phyloP scores from a whole-genome alignment of 2,113 vertebrate species.

The Tursiops truncatus region DNA sequence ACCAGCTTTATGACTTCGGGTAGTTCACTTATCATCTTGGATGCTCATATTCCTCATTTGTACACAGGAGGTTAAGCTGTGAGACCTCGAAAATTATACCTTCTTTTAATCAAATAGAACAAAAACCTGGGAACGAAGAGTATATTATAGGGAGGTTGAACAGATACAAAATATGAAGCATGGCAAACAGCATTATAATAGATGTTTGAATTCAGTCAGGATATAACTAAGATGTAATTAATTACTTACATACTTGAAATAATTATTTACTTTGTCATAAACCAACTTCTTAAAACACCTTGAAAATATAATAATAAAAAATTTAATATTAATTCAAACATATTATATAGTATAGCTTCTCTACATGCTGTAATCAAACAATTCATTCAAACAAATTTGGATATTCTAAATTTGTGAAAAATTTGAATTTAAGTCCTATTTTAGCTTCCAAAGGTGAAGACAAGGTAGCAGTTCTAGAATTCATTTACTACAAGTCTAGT shows the following conservation, averaged over 20 bases:
- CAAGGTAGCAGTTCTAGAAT: background rate
- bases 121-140: background rate
- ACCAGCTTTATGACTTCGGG: background rate
- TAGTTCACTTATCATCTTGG: background rate
- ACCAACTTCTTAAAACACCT: background rate
- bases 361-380: background rate
- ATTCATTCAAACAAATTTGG: background rate
- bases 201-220: background rate
- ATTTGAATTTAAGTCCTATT: background rate
- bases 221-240: background rate
- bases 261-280: background rate
- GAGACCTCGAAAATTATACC: background rate
- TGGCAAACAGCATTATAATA: background rate
- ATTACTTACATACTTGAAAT: background rate
- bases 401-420: background rate
- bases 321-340: background rate
- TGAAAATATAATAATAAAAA: constrained; percentile 13
- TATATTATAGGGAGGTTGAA: background rate
- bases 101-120: background rate
- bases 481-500: background rate
- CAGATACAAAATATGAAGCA: background rate
- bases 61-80: background rate
- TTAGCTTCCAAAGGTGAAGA: background rate
- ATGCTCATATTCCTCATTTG: background rate
- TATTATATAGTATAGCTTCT: background rate